phyloP scores from a whole-genome alignment of 2,113 vertebrate species.

The Python bivittatus region DNA sequence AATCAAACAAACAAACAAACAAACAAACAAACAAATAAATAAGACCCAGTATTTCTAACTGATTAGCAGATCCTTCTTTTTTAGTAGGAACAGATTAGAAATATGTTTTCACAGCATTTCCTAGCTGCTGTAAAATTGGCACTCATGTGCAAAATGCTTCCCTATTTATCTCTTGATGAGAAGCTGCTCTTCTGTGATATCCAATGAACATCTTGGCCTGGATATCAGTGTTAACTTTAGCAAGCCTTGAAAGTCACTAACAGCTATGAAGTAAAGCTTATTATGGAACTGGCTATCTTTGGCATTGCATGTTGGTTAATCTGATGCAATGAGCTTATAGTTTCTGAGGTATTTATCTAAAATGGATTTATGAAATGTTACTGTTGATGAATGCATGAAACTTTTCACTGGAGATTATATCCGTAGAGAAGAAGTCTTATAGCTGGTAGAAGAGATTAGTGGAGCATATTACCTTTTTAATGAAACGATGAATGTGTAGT shows the following conservation, averaged over 20 bases:
- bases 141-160: neutral
- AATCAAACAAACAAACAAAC: neutral
- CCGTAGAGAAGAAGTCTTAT: neutral
- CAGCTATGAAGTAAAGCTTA: constrained; percentile 48
- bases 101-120: neutral
- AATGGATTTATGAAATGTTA: constrained; percentile 35
- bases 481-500: neutral
- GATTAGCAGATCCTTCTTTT: neutral
- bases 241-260: constrained; percentile 11
- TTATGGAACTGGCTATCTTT: constrained; percentile 62
- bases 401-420: neutral
- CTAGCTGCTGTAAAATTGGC: neutral
- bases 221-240: constrained; percentile 12
- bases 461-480: neutral
- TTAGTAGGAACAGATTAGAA: neutral
- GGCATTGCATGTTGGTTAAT: constrained; percentile 45
- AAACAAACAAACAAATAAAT: neutral
- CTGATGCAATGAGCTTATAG: constrained; percentile 20
- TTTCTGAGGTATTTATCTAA: constrained; percentile 45
- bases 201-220: neutral
- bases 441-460: neutral
- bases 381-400: accelerated
- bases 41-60: neutral
- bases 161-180: neutral
- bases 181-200: constrained; percentile 16